phyloP scores from a whole-genome alignment of 2,113 vertebrate genomes.

The Cyprinodon brontotheroides region DNA sequence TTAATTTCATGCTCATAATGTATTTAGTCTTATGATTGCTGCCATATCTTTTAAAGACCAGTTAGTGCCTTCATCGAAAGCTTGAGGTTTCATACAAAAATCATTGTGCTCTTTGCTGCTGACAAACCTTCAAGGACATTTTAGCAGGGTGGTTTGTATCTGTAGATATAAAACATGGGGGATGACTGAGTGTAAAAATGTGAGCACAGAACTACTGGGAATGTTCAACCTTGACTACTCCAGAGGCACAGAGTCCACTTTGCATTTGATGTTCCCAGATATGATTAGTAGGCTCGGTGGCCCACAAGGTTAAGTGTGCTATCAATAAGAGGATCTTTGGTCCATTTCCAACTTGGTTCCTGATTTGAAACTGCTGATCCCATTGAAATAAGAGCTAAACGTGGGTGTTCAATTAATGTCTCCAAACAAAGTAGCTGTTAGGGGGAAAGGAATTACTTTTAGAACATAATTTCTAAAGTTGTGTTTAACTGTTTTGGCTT shows the following conservation, averaged over 20 bases:
- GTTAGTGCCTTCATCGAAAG: background rate
- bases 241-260: background rate
- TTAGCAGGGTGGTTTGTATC: background rate
- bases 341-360: background rate
- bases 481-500: background rate
- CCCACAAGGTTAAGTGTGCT: conserved; percentile 6
- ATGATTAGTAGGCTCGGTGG: background rate
- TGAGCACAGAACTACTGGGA: background rate
- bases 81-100: background rate
- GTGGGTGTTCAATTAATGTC: background rate
- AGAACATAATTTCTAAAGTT: background rate
- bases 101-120: background rate
- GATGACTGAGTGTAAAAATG: background rate
- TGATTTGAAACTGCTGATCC: background rate
- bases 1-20: background rate
- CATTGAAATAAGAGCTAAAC: background rate
- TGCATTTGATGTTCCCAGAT: background rate
- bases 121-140: background rate
- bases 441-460: background rate
- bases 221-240: conserved; percentile 6
- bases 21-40: background rate
- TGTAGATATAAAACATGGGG: conserved; percentile 2
- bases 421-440: background rate
- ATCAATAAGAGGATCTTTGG: conserved; percentile 9
- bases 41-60: background rate